A percentile compares a stretch with the other conserved stretches of the same genome.
These are phyloP conservation scores for Sylvicola fuscatus DNA, from an alignment of 2,888 invertebrate genomes.

Conservation along the genomic window DNA sequence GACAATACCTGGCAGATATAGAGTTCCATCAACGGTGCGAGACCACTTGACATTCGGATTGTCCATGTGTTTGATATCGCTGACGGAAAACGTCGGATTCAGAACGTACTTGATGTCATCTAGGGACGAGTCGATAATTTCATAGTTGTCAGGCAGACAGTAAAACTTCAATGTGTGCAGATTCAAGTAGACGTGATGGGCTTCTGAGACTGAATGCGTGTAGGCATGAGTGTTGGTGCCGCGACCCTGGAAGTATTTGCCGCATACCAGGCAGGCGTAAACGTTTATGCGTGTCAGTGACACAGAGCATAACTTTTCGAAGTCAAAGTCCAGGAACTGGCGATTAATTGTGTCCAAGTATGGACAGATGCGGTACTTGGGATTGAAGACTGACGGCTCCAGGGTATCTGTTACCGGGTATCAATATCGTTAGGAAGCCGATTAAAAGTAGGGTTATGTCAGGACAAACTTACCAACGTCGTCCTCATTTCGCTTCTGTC, in stretches of 20 bases:
- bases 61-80: conserved; percentile 69
- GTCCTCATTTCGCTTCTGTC: no score
- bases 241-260: conserved; percentile 94
- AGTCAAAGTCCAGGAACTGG: conserved; percentile 94
- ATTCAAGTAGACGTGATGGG: conserved; percentile 96
- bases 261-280: conserved; percentile 97
- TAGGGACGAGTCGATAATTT: conserved; percentile 91
- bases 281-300: conserved; percentile 97
- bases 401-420: no score
- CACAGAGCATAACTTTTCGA: conserved; percentile 96
- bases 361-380: conserved; percentile 55
- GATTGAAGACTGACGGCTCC: conserved; percentile 23
- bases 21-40: conserved; percentile 86
- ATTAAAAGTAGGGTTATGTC: no score
- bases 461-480: no score
- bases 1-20: conserved; percentile 94
- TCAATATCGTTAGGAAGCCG: no score
- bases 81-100: conserved; percentile 82
- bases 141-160: conserved; percentile 97
- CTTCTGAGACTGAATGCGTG: conserved; percentile 93
- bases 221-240: conserved; percentile 98
- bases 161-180: conserved; percentile 93
- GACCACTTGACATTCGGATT: conserved; percentile 51
- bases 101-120: conserved; percentile 98
- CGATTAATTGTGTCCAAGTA: conserved; percentile 97